Conservation (phyloP, 30 jellyfish, hydroid and myxozoan genomes). For the Clytia hemisphaerica region DNA sequence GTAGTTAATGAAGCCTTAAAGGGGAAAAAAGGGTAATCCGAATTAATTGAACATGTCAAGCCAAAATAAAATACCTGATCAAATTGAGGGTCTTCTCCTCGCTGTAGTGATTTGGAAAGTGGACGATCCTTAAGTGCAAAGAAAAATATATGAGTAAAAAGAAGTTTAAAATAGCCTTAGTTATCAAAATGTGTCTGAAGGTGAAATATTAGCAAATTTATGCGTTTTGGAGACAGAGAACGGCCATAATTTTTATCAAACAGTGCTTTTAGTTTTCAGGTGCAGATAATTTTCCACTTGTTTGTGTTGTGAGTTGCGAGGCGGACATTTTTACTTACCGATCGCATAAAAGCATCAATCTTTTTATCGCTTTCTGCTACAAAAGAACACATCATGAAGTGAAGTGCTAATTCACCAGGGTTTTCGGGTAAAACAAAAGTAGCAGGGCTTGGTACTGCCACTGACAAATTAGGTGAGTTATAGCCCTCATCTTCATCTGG, state of each 20-base stretch:
- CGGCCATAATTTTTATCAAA: too few relatives aligned
- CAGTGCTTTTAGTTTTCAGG: too few relatives aligned
- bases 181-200: too few relatives aligned
- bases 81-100: constrained; percentile 98
- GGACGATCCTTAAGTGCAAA: constrained; percentile 63
- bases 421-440: constrained; percentile 3
- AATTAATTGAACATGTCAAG: background rate
- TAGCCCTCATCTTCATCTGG: constrained; percentile 22
- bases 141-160: too few relatives aligned
- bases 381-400: constrained; percentile 12
- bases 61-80: constrained; percentile 64
- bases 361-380: background rate
- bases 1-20: too few relatives aligned
- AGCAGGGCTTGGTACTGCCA: constrained; percentile 8
- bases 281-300: too few relatives aligned
- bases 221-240: too few relatives aligned
- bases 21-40: too few relatives aligned
- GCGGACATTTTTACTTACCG: background rate
- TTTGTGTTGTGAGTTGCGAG: too few relatives aligned
- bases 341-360: background rate
- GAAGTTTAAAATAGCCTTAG: too few relatives aligned
- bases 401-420: constrained; percentile 43
- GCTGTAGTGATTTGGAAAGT: constrained; percentile 82
- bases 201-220: too few relatives aligned
- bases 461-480: background rate